Base-by-base conservation (phyloP, 2,113 vertebrate species). In the Trematocara variabile region DNA sequence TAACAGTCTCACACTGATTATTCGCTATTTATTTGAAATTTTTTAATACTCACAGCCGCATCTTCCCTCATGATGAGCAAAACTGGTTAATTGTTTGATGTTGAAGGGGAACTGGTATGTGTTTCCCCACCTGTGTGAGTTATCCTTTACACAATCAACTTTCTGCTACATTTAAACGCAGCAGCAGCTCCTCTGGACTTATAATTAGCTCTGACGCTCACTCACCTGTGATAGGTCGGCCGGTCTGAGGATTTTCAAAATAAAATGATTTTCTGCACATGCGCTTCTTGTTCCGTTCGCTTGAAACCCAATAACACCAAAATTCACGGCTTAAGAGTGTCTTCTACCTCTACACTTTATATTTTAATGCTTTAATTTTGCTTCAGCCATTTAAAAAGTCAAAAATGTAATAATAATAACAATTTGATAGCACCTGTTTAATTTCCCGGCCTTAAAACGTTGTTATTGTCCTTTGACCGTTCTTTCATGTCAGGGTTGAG, bases 151-250 rank as follows among this genome's bases (percentile, higher is more conserved):
- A 0, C 1, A 5, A 10, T 7, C 13, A 20, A 3, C 14, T 2
- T 2, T 33, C 18, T 16, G 18, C 6, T 2, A 12, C 3, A 12
- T 25, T n/a, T 13, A 73, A 56, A 14, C 63, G 2, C 16, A 54
- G 33, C 16, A 54, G 33, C 1, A 18, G 2, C 11, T 80, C 8
- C 7, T 3, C 39, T 0, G 16, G 2, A 8, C 2, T 5, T 48
- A 2, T 13, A 75, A 87, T 88, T 58, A 79, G 6, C 30, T 77
- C 18, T 2, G 22, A 5, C 9, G 2, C 52, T 13, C 10, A 73
- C 10, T 1, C 92, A 89, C 93, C 88, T 92, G 89, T 10, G 80
- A 22, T 6, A 77, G 44, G 79, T 25, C n/a, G 1, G 4, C 37
- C 56, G n/a, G 28, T 2, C 9, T 0, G 1, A 1, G 0, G 1